Conservation (phyloP, 2,888 invertebrate species). For the Drosophila birchii region DNA sequence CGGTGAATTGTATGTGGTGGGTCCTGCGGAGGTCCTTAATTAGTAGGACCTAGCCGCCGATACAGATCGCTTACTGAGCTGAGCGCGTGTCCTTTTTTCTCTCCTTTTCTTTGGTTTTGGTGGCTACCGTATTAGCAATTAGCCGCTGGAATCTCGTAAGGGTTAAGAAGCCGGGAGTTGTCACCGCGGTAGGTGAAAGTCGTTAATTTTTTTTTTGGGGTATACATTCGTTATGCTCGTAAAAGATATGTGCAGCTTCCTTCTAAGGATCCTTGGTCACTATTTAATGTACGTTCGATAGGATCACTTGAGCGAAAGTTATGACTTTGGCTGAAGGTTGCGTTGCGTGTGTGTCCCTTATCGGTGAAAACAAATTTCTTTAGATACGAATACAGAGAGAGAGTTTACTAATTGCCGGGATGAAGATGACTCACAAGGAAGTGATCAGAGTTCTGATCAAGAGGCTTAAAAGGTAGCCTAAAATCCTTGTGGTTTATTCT, state of each 20-base stretch:
- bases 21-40: slow-evolving; percentile 45
- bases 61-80: slow-evolving; percentile 38
- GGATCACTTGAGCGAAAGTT: slow-evolving; percentile 32
- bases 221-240: slow-evolving; percentile 47
- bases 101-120: background rate
- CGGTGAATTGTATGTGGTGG: slow-evolving; percentile 31
- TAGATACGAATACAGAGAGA: slow-evolving; percentile 12
- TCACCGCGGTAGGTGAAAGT: slow-evolving; percentile 73
- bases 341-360: slow-evolving; percentile 32
- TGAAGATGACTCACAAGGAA: slow-evolving; percentile 28
- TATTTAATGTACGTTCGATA: slow-evolving; percentile 13
- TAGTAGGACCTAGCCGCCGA: slow-evolving; percentile 36
- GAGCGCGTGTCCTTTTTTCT: slow-evolving; percentile 35
- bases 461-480: no score
- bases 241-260: slow-evolving; percentile 31
- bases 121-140: slow-evolving; percentile 33
- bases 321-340: slow-evolving; percentile 8
- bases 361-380: slow-evolving; percentile 31
- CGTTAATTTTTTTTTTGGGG: slow-evolving; percentile 48
- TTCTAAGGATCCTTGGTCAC: background rate
- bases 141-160: slow-evolving; percentile 44
- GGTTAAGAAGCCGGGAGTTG: slow-evolving; percentile 52
- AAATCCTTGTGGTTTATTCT: no score
- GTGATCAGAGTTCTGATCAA: background rate
- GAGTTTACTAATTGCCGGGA: slow-evolving; percentile 29